These are phyloP conservation scores for Typhlichthys subterraneus DNA, from an alignment of 2,797 vertebrate species.

Conservation along the genomic window DNA sequence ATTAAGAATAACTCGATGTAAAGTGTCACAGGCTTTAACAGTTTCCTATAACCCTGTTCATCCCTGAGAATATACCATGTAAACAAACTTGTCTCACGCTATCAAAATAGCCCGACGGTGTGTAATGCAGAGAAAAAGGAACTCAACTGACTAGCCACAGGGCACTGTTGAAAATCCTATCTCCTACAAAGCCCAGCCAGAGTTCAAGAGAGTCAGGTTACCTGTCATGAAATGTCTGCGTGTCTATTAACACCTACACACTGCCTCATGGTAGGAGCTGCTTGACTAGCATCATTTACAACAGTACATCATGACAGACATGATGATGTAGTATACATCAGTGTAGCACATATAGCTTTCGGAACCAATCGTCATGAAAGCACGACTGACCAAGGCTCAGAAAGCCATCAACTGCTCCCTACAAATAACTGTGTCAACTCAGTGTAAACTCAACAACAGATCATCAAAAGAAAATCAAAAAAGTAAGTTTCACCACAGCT, in stretches of 20 bases:
- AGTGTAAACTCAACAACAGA: not conserved
- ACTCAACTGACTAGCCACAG: slow-evolving; percentile 39
- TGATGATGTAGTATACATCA: not conserved
- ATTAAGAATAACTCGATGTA: slow-evolving; percentile 53
- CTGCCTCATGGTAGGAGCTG: slow-evolving; percentile 8
- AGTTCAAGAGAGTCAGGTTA: slow-evolving; percentile 58
- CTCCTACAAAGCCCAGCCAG: slow-evolving; percentile 45
- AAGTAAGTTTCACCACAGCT: no score
- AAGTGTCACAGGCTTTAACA: slow-evolving; percentile 55
- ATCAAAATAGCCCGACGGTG: slow-evolving; percentile 72
- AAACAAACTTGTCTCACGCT: slow-evolving; percentile 70
- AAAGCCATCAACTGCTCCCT: not conserved
- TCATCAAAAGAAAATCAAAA: no score
- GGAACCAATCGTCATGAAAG: not conserved
- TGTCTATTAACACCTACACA: slow-evolving; percentile 73
- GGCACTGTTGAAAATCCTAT: slow-evolving; percentile 57
- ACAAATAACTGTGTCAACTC: not conserved
- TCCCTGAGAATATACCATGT: slow-evolving; percentile 68
- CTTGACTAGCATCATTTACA: slow-evolving; percentile 28
- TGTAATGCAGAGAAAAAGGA: slow-evolving; percentile 73
- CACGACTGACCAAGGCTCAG: not conserved
- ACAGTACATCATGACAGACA: slow-evolving; percentile 10
- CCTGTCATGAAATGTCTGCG: slow-evolving; percentile 70
- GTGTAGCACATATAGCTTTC: not conserved
- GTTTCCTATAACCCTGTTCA: slow-evolving; percentile 59